Evolutionary conservation across 1,140 invertebrate genomes (phyloP), one percentile per base, ranked within the genome.

Genomic region (Halictus rubicundus): DNA sequence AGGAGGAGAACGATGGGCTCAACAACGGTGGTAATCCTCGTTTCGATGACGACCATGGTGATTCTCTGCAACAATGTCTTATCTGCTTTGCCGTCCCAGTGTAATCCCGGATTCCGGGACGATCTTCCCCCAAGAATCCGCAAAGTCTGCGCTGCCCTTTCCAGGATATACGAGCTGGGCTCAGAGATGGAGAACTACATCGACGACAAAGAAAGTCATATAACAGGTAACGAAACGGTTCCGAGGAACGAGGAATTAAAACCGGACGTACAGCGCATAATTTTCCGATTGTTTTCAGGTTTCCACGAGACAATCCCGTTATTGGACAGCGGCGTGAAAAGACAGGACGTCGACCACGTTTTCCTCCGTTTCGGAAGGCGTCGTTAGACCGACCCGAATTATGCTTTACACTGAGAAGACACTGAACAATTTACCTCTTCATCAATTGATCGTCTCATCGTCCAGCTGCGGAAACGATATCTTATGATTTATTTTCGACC

Each of bases 331-430:
- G 95, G 95, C 60, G 95, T 95, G 68, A 97, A 97, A 90, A 94
- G 96, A 71, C 96, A 97, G 90, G 96, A 97, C 90, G 95, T 96
- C 46, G 96, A 97, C 78, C 96, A 97, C 91, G 96, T 96, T 68
- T 97, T 97, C 92, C 94, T 97, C 65, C 95, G 96, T 87, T 97
- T 97, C 89, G 96, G 96, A 57, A 94, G 95, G 89, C 94, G 96
- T 88, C 94, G 94, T 89, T 94, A 94, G 77, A 65, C 39, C 32
- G 12, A 63, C 27, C 78, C 60, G 49, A 71, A 81, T 71, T 68
- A 74, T 75, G 65, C 75, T 85, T 80, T 63, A 59, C 46, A 27
- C 49, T 61, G 59, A 42, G 52, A 82, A 65, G 54, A 54, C 46
- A 73, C 52, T 57, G 32, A 80, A 84, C 70, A 60, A 37, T 79